A percentile compares a stretch with the other conserved stretches of the same genome.
Evolutionary conservation across 2,888 invertebrate genomes (phyloP).

Genomic region (Pyrocoelia pectoralis): DNA sequence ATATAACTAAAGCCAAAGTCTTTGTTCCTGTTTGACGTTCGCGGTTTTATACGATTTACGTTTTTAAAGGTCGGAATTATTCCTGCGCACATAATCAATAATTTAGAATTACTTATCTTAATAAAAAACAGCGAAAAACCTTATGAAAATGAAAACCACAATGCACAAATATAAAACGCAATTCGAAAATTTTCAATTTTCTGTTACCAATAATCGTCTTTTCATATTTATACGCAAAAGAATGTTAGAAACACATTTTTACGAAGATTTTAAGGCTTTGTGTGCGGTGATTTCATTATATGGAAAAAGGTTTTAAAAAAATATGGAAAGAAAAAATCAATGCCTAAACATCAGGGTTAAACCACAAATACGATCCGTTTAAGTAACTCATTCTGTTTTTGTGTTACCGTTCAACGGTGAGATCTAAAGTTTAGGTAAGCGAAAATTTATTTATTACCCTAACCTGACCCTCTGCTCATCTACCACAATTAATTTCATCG

Average conservation of each 20-base stretch:
- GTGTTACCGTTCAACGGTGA: background rate
- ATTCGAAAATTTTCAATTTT: background rate
- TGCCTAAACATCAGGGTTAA: background rate
- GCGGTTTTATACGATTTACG: slow-evolving; percentile 9
- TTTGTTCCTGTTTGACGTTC: slow-evolving; percentile 10
- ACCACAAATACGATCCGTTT: background rate
- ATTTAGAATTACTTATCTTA: background rate
- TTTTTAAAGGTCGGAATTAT: slow-evolving; percentile 5
- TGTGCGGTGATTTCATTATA: too few species aligned
- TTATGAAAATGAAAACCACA: background rate
- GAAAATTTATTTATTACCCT: slow-evolving; percentile 20
- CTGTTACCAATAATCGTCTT: background rate
- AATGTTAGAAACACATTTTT: background rate
- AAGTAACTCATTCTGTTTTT: slow-evolving; percentile 4
- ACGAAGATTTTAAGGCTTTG: too few species aligned
- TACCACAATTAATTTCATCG: slow-evolving; percentile 21
- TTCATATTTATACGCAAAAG: background rate
- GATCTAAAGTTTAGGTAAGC: slow-evolving; percentile 11
- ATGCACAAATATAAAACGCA: background rate
- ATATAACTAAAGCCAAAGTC: background rate
- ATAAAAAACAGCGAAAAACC: background rate
- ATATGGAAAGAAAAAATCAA: background rate
- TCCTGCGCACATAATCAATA: background rate
- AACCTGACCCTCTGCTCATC: slow-evolving; percentile 19
- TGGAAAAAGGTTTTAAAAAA: background rate